Conservation (phyloP, 2,113 vertebrate species). For the Propithecus coquereli region DNA sequence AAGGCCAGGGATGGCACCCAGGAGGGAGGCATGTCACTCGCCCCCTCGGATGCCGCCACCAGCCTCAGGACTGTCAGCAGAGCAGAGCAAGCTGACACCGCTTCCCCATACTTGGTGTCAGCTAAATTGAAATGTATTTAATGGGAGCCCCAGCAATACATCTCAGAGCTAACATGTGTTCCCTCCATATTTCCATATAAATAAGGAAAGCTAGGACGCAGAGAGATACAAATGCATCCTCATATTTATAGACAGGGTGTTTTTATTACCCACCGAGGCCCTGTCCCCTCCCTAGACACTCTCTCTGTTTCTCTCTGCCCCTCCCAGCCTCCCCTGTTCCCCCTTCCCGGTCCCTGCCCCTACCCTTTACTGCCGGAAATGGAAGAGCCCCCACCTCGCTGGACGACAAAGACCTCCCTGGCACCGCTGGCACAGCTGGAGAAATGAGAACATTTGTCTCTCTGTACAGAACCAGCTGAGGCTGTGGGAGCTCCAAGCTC, state of each 20-base stretch:
- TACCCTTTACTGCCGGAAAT: fast-evolving
- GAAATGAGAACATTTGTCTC: fast-evolving
- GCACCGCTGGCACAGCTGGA: neutral
- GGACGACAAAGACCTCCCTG: neutral
- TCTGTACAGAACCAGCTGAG: neutral
- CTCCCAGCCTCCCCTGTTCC: neutral
- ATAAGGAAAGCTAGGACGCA: conserved; percentile 18
- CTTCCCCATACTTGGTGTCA: fast-evolving
- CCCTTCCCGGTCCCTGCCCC: neutral
- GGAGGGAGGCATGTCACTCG: neutral
- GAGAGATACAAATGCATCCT: neutral
- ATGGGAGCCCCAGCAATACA: neutral
- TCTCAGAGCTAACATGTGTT: neutral
- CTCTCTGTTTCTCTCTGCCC: neutral
- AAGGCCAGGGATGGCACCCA: neutral
- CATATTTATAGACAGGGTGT: fast-evolving
- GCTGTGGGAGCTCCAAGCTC: neutral
- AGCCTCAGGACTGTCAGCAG: neutral
- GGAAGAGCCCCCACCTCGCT: neutral
- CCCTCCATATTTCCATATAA: conserved; percentile 51
- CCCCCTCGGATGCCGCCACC: neutral
- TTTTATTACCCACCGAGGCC: neutral
- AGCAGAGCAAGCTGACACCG: neutral
- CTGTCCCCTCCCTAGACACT: fast-evolving
- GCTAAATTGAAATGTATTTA: neutral